phyloP scores from a whole-genome alignment of 2,113 vertebrate species.

The Engraulis encrasicolus region DNA sequence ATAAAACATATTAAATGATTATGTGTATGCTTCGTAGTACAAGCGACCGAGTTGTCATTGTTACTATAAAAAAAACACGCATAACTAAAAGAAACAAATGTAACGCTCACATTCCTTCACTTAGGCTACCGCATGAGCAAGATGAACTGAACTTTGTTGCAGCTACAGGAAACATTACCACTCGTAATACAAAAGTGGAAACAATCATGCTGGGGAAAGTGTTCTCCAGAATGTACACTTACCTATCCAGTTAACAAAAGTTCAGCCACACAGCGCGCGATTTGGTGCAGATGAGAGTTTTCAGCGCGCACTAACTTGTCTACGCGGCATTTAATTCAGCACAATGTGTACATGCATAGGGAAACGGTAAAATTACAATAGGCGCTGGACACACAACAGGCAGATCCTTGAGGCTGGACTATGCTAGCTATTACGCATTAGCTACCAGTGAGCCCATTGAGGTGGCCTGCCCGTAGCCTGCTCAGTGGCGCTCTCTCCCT shows the following conservation, averaged over 20 bases:
- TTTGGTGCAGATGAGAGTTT: slow-evolving; percentile 35
- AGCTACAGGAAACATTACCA: not conserved
- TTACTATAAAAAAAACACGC: not conserved
- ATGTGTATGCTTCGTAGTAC: not conserved
- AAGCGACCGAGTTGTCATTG: not conserved
- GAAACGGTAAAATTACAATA: not conserved
- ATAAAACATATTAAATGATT: not conserved
- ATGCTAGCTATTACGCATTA: slow-evolving; percentile 35
- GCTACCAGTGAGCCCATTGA: slow-evolving; percentile 43
- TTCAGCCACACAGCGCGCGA: slow-evolving; percentile 42
- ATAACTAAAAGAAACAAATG: not conserved
- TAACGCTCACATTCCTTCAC: not conserved
- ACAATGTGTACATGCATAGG: slow-evolving; percentile 33
- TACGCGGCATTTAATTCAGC: slow-evolving; percentile 39
- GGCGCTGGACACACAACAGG: slow-evolving; percentile 1
- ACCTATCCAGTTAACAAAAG: slow-evolving; percentile 65
- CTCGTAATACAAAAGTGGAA: slow-evolving; percentile 4
- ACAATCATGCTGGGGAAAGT: slow-evolving; percentile 15
- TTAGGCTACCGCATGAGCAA: too few species aligned
- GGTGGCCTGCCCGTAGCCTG: slow-evolving; percentile 42
- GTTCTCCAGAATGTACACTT: slow-evolving; percentile 26
- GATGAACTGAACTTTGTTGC: slow-evolving; percentile 3
- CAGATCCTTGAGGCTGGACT: slow-evolving; percentile 14
- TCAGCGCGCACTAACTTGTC: slow-evolving; percentile 28
- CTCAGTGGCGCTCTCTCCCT: slow-evolving; percentile 39